Evolutionary conservation across 2,888 invertebrate genomes (phyloP), one percentile per base, ranked within the genome.

Genomic region (Lymantria monacha): DNA sequence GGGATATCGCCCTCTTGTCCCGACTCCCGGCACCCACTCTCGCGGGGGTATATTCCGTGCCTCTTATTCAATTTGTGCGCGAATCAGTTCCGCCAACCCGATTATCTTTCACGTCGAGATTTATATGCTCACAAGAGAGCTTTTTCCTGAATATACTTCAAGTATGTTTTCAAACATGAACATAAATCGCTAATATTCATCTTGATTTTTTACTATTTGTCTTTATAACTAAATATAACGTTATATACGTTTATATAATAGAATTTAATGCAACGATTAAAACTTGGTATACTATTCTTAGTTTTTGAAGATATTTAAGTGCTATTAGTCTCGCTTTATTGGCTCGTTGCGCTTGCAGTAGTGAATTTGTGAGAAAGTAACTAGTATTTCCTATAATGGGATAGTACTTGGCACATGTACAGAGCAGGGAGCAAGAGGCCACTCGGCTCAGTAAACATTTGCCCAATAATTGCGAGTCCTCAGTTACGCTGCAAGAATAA

Each of bases 31-130:
- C 56, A 59, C 72, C 69, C 74, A 66, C 72, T 69, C 76, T 66
- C 69, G 61, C 66, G 66, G 62, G 70, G 77, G 74, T 82, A 79
- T 81, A 79, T 81, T 80, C 79, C 79, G 72, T 78, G 78, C 79
- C 85, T 85, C 83, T 88, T 86, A 88, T 89, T 88, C 86, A 88
- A 89, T 88, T 88, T 89, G 85, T 76, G 82, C 86, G 81, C 82
- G 85, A 89, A 89, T 88, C 88, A 87, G 87, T 86, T 85, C 85
- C 82, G 79, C 83, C 85, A 87, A 87, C 85, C 79, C 82, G 86
- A 87, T 88, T 89, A 89, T 87, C 83, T 87, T 82, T 80, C 83
- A 84, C 81, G 83, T 83, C 81, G 75, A 79, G 83, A 83, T 87
- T 87, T 86, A 87, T 85, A 83, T 79, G 79, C 81, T 84, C 81